A percentile compares a stretch with the other conserved stretches of the same genome.
Conservation (phyloP, 1,140 invertebrate species). For the Drosophila chauvacae region DNA sequence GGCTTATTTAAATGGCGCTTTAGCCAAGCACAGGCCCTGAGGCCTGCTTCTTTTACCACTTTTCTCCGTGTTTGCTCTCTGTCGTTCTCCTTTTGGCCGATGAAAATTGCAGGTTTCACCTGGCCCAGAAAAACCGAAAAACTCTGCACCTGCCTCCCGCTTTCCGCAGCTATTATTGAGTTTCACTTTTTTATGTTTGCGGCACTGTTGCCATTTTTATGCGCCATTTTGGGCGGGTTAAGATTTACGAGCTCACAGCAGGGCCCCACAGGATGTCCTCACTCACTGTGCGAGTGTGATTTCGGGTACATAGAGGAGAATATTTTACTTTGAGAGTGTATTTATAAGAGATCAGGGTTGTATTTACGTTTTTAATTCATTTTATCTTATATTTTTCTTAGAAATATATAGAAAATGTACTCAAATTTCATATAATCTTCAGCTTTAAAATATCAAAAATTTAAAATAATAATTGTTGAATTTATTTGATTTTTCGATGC, state of each 20-base stretch:
- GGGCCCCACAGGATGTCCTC: conserved; percentile 24
- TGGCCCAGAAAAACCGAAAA: conserved; percentile 32
- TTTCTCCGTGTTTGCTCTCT: conserved; percentile 4
- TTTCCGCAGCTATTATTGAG: conserved; percentile 24
- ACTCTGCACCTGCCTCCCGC: conserved; percentile 36
- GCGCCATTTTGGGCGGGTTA: conserved; percentile 49
- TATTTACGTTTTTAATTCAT: not conserved
- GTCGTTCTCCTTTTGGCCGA: conserved; percentile 1
- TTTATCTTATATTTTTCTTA: not conserved
- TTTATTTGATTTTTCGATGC: no score
- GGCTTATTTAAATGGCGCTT: conserved; percentile 69
- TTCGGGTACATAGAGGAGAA: not conserved
- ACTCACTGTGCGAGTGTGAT: conserved; percentile 6
- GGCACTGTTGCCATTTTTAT: conserved; percentile 36
- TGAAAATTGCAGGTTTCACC: conserved; percentile 55
- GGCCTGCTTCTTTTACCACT: conserved; percentile 16
- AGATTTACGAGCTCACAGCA: conserved; percentile 57
- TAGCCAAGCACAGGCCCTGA: conserved; percentile 35
- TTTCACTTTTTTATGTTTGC: conserved; percentile 52
- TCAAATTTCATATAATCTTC: no score
- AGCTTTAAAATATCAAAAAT: no score
- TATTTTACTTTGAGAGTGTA: no score
- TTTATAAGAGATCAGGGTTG: no score
- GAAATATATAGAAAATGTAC: not conserved
- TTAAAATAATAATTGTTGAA: no score